Base-by-base conservation (phyloP, 2,888 invertebrate genomes). In the Hirtodrosophila histrioides region DNA sequence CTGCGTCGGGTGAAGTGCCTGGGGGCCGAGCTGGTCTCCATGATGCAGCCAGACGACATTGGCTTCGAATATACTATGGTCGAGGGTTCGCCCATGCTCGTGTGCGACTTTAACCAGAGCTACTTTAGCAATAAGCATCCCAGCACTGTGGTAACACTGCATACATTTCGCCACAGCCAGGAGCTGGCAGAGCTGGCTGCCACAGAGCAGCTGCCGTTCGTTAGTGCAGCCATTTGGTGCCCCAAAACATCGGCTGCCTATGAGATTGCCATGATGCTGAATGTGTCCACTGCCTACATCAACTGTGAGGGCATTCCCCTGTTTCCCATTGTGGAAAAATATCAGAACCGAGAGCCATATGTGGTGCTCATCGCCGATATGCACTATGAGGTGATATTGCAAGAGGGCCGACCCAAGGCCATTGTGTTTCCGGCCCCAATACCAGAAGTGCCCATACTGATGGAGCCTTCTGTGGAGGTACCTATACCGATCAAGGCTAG, bases 61-160 rank as follows among this genome's bases (percentile, higher is more conserved):
- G 68, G 63, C 0, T 72, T 81, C 17, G 17, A 41, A 0, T 60
- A 44, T 55, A 51, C 45, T 4, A 67, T 79, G 76, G 61, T 72
- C 7, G 17, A 43, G 6, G 85, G 62, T 0, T 82, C 82, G 0
- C 81, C 82, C 0, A 3, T 86, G 3, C 4, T 82, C 1, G 75
- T 84, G 0, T 73, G 85, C 35, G 82, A 78, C 2, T 84, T 82
- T 33, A 39, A 36, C 1, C 82, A 82, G 27, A 65, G 58, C 5
- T 82, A 65, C 46, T 86, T 86, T 4, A 63, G 73, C 6, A 8
- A 4, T 2, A 24, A 36, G 2, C 75, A 55, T 8, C 81, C 87
- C 12, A 84, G 62, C 24, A 41, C 81, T 0, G 37, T 84, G 51
- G 81, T 84, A 0, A 84, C 82, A 1, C 27, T 86, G 41, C 87